Conservation (phyloP, 2,797 vertebrate species). For the Oreochromis grahami region DNA sequence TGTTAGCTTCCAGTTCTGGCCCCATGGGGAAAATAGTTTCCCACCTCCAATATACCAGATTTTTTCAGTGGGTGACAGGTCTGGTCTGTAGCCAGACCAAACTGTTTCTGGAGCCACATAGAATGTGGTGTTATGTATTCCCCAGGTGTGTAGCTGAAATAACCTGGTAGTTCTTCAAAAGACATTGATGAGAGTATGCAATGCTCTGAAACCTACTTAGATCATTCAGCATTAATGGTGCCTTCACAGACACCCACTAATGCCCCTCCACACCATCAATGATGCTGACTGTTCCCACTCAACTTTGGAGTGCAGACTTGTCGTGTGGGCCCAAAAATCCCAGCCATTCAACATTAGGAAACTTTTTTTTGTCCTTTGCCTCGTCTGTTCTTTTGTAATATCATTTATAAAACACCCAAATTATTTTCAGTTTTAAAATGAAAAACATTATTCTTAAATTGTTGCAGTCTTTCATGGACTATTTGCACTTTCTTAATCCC, state of each 20-base stretch:
- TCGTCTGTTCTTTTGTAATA: background rate
- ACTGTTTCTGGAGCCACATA: background rate
- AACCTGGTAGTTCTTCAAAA: background rate
- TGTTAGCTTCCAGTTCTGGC: background rate
- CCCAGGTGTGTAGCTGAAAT: background rate
- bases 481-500: background rate
- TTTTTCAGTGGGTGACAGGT: background rate
- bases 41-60: background rate
- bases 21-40: background rate
- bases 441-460: background rate
- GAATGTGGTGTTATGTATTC: background rate
- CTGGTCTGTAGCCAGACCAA: background rate
- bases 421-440: background rate
- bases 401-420: background rate
- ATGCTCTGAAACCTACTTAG: accelerated
- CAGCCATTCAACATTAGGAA: background rate
- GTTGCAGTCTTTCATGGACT: background rate
- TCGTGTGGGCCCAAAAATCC: background rate
- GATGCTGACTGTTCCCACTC: background rate
- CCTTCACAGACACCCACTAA: background rate
- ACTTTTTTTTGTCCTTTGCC: background rate
- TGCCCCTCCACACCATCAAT: background rate
- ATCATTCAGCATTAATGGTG: background rate
- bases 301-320: background rate
- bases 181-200: background rate